Evolutionary conservation across 2,797 vertebrate genomes (phyloP).

Genomic region (Onychomys arenicola): DNA sequence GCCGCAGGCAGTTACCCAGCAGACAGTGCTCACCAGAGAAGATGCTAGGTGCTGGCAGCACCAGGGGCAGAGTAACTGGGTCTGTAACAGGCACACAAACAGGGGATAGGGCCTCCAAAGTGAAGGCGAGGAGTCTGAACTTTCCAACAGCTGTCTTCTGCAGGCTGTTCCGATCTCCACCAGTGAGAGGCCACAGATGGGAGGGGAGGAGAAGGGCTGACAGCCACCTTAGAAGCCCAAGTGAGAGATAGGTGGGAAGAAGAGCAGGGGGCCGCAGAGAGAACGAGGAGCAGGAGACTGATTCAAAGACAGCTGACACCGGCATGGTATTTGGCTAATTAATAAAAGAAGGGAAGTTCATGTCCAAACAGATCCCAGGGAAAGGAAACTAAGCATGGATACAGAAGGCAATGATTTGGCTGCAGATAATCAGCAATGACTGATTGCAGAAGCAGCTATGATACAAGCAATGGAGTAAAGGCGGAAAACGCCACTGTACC

Average conservation of each 20-base stretch:
- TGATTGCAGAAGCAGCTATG: background rate
- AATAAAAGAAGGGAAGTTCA: background rate
- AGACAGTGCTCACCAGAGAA: background rate
- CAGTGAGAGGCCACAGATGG: background rate
- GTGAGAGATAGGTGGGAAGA: background rate
- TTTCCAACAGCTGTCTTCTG: background rate
- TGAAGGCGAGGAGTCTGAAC: background rate
- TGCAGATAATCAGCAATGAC: background rate
- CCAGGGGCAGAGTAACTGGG: background rate
- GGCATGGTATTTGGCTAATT: background rate
- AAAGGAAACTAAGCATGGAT: background rate
- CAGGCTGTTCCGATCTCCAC: background rate
- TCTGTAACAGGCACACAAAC: background rate
- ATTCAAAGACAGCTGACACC: background rate
- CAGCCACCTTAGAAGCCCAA: background rate
- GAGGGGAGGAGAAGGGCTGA: background rate
- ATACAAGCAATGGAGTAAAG: background rate
- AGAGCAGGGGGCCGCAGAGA: background rate
- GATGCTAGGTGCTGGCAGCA: background rate
- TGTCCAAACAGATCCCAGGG: background rate
- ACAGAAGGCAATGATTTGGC: background rate
- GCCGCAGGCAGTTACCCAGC: background rate
- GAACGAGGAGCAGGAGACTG: background rate
- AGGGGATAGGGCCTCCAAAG: background rate
- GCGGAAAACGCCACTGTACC: background rate